Conservation (phyloP, 2,113 vertebrate species). For the Antigone vipio region DNA sequence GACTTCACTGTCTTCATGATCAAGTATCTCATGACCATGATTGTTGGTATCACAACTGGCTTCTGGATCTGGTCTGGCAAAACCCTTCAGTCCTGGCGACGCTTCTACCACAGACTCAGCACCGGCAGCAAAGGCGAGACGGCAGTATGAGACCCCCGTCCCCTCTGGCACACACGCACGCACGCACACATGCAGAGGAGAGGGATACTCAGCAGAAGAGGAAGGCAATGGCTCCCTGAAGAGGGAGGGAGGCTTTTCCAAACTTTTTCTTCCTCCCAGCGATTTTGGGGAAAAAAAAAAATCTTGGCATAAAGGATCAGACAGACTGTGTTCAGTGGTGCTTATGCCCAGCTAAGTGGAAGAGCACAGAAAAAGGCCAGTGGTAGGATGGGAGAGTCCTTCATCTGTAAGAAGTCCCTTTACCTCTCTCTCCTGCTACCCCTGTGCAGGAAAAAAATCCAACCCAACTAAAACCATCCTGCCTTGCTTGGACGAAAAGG, state of each 20-base stretch:
- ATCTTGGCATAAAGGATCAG: background rate
- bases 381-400: background rate
- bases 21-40: constrained; percentile 96
- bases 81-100: constrained; percentile 90
- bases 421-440: background rate
- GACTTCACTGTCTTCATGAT: constrained; percentile 94
- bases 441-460: background rate
- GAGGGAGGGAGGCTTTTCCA: background rate
- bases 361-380: background rate
- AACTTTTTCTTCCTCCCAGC: background rate
- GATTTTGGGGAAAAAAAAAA: background rate
- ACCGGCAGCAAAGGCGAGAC: constrained; percentile 95
- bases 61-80: constrained; percentile 97
- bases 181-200: background rate
- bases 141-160: constrained; percentile 80
- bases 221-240: background rate
- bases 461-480: background rate
- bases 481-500: constrained; percentile 2
- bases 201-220: background rate
- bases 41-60: constrained; percentile 89
- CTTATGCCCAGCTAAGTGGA: background rate
- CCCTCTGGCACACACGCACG: background rate
- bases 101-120: constrained; percentile 87
- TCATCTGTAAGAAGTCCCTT: background rate
- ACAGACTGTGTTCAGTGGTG: background rate